These are phyloP conservation scores for Epinephelus moara DNA, from an alignment of 2,113 vertebrate species.

Conservation along the genomic window DNA sequence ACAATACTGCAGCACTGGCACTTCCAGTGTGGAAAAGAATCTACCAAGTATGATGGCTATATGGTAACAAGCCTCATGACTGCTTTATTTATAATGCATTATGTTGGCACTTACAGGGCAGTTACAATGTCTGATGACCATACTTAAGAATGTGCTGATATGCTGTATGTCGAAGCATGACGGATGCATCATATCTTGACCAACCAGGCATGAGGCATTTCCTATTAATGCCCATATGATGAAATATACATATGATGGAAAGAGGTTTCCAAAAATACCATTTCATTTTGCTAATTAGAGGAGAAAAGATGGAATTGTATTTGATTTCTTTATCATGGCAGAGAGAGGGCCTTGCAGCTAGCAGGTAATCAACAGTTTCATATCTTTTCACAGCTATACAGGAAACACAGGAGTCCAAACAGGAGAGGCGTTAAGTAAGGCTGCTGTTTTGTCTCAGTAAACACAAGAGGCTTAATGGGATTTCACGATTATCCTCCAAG, in stretches of 20 bases:
- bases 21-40: neutral
- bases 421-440: slow-evolving; percentile 64
- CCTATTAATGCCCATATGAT: slow-evolving; percentile 39
- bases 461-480: slow-evolving; percentile 79
- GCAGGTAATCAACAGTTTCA: slow-evolving; percentile 46
- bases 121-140: slow-evolving; percentile 28
- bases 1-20: slow-evolving; percentile 39
- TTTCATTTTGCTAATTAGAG: neutral
- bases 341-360: slow-evolving; percentile 7
- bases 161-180: slow-evolving; percentile 29
- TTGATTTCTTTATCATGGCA: slow-evolving; percentile 26
- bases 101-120: slow-evolving; percentile 4
- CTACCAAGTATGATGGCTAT: neutral
- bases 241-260: neutral
- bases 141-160: slow-evolving; percentile 39
- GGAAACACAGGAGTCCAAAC: slow-evolving; percentile 48
- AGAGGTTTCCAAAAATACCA: neutral
- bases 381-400: slow-evolving; percentile 39
- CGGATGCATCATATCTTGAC: slow-evolving; percentile 1
- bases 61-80: neutral
- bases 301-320: neutral
- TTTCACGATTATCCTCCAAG: slow-evolving; percentile 77
- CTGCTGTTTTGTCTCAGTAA: slow-evolving; percentile 80
- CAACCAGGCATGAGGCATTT: slow-evolving; percentile 8
- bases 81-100: slow-evolving; percentile 35